Conservation (phyloP, 23 tunicate genomes). For the Styela plicata region DNA sequence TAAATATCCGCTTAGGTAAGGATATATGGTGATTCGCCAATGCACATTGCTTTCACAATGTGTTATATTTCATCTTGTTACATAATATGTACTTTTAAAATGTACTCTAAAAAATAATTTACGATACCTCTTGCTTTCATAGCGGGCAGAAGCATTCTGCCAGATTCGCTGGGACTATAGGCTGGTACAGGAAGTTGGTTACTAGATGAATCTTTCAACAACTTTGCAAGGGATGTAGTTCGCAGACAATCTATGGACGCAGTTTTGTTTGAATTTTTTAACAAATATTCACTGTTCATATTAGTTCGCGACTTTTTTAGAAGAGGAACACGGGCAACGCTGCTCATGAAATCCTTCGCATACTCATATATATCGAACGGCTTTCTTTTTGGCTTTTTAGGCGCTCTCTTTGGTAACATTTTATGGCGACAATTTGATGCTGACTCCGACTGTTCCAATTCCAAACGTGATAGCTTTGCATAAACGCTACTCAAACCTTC, state of each 20-base stretch:
- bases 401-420: background rate
- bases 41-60: no score
- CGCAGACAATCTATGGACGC: background rate
- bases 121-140: background rate
- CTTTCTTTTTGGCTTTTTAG: background rate
- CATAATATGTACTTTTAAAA: no score
- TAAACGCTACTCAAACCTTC: background rate
- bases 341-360: background rate
- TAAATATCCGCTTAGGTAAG: no score
- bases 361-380: background rate
- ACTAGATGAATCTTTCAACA: background rate
- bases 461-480: background rate
- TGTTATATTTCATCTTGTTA: no score
- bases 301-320: background rate
- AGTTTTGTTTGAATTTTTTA: background rate
- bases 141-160: background rate
- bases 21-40: no score
- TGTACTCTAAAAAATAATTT: no score
- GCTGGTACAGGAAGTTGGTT: background rate
- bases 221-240: background rate
- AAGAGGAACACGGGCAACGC: background rate
- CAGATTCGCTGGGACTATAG: background rate
- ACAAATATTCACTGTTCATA: background rate
- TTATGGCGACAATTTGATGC: background rate
- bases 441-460: background rate